Conservation (phyloP, 2,888 invertebrate genomes). For the Ophioninae sp. region DNA sequence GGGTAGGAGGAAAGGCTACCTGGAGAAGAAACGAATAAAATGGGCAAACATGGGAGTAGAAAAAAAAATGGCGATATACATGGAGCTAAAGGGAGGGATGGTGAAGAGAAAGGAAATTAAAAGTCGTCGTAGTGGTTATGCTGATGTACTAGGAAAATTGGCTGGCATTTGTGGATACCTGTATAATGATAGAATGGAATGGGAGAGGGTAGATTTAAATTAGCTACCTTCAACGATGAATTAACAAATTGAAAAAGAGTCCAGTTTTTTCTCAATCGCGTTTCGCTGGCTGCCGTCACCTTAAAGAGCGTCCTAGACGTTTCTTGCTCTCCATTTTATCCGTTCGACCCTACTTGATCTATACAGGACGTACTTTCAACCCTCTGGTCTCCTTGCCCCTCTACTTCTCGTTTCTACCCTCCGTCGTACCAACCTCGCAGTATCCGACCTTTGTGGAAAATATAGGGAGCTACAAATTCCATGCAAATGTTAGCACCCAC, state of each 20-base stretch:
- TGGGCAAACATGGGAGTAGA: constrained; percentile 38
- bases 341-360: constrained; percentile 12
- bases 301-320: constrained; percentile 66
- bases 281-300: constrained; percentile 50
- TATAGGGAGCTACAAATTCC: constrained; percentile 75
- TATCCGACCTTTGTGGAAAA: constrained; percentile 67
- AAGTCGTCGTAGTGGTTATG: constrained; percentile 65
- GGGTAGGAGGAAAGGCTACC: not conserved
- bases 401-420: constrained; percentile 40
- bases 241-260: constrained; percentile 79
- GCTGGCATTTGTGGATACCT: constrained; percentile 45
- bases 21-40: constrained; percentile 37
- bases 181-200: constrained; percentile 37
- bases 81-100: not conserved
- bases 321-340: constrained; percentile 52
- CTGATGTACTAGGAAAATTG: constrained; percentile 48
- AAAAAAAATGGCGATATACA: constrained; percentile 23
- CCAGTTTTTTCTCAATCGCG: constrained; percentile 63
- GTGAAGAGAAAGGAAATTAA: constrained; percentile 71
- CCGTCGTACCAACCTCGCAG: constrained; percentile 25
- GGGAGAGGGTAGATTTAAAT: constrained; percentile 70
- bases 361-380: not conserved
- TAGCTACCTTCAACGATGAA: constrained; percentile 77
- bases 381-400: constrained; percentile 41
- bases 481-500: constrained; percentile 75